Percentiles rank a stretch among this genome's conserved stretches.
phyloP scores from a whole-genome alignment of 2,113 vertebrate species.

The Bombycilla garrulus region DNA sequence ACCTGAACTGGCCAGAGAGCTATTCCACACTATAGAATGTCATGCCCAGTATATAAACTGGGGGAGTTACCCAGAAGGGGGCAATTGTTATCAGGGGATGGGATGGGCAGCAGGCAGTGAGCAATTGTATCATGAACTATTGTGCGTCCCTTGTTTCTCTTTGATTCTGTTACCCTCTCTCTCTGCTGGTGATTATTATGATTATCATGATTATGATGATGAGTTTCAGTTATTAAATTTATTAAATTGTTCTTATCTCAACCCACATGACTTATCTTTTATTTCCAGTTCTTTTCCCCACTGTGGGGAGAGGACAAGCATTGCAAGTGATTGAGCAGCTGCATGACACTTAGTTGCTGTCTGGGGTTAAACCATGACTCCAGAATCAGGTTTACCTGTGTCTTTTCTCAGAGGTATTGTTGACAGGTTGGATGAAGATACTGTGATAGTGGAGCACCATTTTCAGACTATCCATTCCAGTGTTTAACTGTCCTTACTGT shows the following conservation, averaged over 20 bases:
- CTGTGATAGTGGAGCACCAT: not conserved
- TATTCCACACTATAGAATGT: not conserved
- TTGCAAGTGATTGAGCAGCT: not conserved
- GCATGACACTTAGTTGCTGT: not conserved
- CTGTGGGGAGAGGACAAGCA: not conserved
- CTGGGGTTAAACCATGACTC: not conserved
- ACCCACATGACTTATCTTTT: not conserved
- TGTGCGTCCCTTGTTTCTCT: not conserved
- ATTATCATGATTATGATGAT: not conserved
- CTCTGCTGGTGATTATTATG: not conserved
- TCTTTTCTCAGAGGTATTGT: not conserved
- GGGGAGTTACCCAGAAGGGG: not conserved
- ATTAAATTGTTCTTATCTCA: not conserved
- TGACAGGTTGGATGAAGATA: not conserved
- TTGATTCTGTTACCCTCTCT: not conserved
- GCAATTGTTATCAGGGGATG: not conserved
- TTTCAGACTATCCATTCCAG: not conserved
- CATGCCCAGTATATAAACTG: not conserved
- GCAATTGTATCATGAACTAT: not conserved
- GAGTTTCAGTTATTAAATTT: not conserved
- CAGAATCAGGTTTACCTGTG: not conserved
- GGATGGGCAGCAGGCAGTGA: not conserved
- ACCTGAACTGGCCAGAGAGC: not conserved
- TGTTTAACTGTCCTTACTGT: not conserved
- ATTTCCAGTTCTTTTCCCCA: not conserved